Conservation (phyloP, 2,113 vertebrate genomes). For the Elgaria multicarinata region DNA sequence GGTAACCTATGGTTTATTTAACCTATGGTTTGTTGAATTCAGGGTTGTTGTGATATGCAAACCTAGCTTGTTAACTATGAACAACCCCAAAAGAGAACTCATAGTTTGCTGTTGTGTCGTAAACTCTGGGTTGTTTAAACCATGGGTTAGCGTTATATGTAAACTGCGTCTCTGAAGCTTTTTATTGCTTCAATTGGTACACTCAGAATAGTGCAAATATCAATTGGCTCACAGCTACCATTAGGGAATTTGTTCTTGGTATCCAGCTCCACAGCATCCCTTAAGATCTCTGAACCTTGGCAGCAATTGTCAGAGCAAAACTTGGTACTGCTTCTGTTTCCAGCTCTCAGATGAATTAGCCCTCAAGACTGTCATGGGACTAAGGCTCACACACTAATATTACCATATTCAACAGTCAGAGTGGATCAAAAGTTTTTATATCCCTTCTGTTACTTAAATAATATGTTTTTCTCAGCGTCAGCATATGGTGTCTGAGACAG, state of each 20-base stretch:
- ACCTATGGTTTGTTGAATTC: no score
- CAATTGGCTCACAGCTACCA: no score
- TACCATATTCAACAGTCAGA: background rate
- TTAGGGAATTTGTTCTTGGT: background rate
- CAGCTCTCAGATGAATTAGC: background rate
- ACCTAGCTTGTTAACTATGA: no score
- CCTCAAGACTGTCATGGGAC: background rate
- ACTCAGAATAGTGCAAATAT: background rate
- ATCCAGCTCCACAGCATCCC: background rate
- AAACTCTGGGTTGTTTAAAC: no score
- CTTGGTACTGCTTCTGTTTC: background rate
- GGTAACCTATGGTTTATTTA: no score
- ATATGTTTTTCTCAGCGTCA: no score
- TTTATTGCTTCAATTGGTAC: background rate
- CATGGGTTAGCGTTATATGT: no score
- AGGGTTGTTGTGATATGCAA: no score
- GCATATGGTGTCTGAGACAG: background rate
- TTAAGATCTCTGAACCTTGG: background rate
- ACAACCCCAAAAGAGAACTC: no score
- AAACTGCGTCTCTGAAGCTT: no score
- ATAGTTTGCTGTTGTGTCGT: no score
- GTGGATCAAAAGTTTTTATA: background rate
- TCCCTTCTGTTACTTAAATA: background rate
- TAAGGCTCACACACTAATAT: background rate
- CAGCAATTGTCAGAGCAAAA: background rate